Percentiles rank a stretch among this genome's conserved stretches.
phyloP scores from a whole-genome alignment of 2,113 vertebrate species.

The Alligator mississippiensis region DNA sequence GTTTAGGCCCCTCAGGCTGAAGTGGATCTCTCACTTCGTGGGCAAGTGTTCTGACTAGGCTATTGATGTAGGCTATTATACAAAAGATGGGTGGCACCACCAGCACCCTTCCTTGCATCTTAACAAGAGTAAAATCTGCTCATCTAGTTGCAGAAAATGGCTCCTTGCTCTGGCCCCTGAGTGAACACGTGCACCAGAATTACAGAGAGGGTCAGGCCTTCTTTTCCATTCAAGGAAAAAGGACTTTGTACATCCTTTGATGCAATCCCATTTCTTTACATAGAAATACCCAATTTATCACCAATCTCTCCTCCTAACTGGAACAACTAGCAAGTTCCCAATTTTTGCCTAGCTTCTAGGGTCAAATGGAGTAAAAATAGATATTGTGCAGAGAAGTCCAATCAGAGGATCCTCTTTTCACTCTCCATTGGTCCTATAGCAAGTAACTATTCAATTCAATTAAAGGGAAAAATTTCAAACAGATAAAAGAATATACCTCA shows the following conservation, averaged over 20 bases:
- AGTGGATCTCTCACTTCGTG: no score
- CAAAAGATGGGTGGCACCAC: no score
- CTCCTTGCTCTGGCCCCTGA: no score
- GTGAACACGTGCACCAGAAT: no score
- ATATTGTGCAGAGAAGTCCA: neutral
- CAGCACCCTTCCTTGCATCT: no score
- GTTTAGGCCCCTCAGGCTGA: no score
- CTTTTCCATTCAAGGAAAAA: neutral
- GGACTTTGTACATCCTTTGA: neutral
- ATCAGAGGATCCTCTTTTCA: neutral
- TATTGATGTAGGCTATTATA: no score
- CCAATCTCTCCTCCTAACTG: neutral
- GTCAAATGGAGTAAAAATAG: neutral
- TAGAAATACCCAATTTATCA: fast-evolving
- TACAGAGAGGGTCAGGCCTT: neutral
- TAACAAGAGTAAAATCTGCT: no score
- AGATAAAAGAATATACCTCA: neutral
- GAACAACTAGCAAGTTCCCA: neutral
- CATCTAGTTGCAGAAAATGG: no score
- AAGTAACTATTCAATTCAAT: neutral
- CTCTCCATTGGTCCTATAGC: neutral
- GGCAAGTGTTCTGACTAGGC: no score
- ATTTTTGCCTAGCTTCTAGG: neutral
- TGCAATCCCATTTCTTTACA: neutral
- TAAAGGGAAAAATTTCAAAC: neutral